Base-by-base conservation (phyloP, 2,888 invertebrate genomes). In the Anorthoa munda region DNA sequence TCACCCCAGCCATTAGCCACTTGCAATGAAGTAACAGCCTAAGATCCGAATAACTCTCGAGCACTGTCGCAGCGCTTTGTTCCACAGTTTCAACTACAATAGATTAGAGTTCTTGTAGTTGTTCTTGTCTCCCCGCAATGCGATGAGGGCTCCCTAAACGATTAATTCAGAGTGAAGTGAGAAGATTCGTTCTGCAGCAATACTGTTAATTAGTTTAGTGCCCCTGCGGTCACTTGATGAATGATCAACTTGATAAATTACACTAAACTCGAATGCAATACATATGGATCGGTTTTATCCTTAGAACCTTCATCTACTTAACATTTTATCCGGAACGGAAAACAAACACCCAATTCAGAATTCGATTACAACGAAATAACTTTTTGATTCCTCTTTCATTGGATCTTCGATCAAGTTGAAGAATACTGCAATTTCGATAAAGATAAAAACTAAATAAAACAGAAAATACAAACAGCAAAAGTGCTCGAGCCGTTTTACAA, bases 51-150 rank as follows among this genome's bases (percentile, higher is more conserved):
- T 86, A 80, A 80, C 71, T 72, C 46, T 48, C 31, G 69, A 70
- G 58, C 58, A 67, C 67, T 72, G 77, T 72, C 77, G 64, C 79
- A 75, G 65, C 51, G 69, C 73, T 86, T 76, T 79, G 83, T 81
- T 79, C 78, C 66, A 71, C 63, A 83, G 74, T 79, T 81, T 72
- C 72, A 78, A 83, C 86, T 86, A 84, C 86, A 85, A 89, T 87
- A 88, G 88, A 89, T 89, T 89, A 89, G 83, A 85, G 79, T 89
- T 89, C 88, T 88, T 89, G 87, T 85, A 89, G 81, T 88, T 86
- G 88, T 88, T 83, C 77, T 74, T 75, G 79, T 77, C 77, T 75
- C 45, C 55, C 77, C 77, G 65, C 76, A 81, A 59, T 75, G 76
- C 75, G 71, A 83, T 82, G 80, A 84, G 88, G 86, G 83, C 87